Evolutionary conservation across 2,888 invertebrate species (phyloP), one percentile per base, ranked within the genome.

Genomic region (Cybosia mesomella): DNA sequence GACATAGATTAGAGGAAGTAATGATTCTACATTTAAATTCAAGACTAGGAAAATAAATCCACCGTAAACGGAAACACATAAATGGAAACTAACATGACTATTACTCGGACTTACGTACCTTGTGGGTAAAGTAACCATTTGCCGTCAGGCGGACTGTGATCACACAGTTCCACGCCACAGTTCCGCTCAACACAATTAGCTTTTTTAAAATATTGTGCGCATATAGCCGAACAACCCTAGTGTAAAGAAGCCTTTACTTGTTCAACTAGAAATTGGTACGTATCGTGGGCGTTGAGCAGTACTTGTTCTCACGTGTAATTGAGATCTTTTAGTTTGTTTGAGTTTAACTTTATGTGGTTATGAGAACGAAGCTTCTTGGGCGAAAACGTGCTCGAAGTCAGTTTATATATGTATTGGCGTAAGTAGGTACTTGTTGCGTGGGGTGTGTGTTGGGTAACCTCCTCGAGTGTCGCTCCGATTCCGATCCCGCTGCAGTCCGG

Each of bases 241-340:
- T 61, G 43, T 61, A 24, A 61, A 61, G 11, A 1, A 11, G 28
- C 5, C 49, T 61, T 61, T 61, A 61, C 49, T 9, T 49, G 36
- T 60, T 62, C 49, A 63, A 60, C 39, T 60, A 2, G 66, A 55
- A 64, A 70, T 39, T 57, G 28, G 57, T 49, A 34, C n/a, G 24
- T 15, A 36, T 21, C 36, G 70, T 70, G 66, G 70, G 70, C 58
- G 70, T 68, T n/a, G 34, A 54, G 36, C 57, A 36, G 36, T 66
- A 62, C 62, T 66, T 63, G 57, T 24, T 62, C 61, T 60, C 49
- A 60, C 34, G 49, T 60, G 63, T 65, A 65, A 69, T 66, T 69
- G 61, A 69, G 62, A 69, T 58, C 65, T 69, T 58, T 66, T 62
- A 62, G 61, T 69, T 65, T 66, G 66, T 70, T 66, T 66, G 63